Conservation (phyloP, 2,797 vertebrate species). For the Tiaroga cobitis region DNA sequence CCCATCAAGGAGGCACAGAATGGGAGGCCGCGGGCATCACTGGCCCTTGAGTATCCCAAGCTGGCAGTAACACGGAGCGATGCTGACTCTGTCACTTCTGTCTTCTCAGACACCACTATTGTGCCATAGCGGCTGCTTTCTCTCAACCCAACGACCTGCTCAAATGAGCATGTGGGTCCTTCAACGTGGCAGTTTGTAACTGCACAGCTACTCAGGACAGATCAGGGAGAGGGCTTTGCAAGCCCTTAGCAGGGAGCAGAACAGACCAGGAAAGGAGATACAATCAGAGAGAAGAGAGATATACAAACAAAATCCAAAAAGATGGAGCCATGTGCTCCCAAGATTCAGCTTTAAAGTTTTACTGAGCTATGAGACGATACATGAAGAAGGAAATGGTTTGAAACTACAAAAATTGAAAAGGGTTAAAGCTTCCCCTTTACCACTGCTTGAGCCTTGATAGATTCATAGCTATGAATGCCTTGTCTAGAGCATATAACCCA, state of each 20-base stretch:
- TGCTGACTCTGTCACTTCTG: slow-evolving; percentile 82
- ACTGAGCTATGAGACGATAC: slow-evolving; percentile 12
- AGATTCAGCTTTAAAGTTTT: slow-evolving; percentile 47
- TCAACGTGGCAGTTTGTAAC: slow-evolving; percentile 34
- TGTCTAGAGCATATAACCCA: slow-evolving; percentile 60
- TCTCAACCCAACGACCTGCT: slow-evolving; percentile 43
- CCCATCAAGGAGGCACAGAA: slow-evolving; percentile 87
- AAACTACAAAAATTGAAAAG: slow-evolving; percentile 36
- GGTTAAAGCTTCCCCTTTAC: slow-evolving; percentile 70
- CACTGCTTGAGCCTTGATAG: slow-evolving; percentile 77
- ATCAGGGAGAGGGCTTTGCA: slow-evolving; percentile 43
- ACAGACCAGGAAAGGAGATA: slow-evolving; percentile 39
- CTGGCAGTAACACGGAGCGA: slow-evolving; percentile 77
- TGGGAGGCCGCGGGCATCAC: slow-evolving; percentile 80
- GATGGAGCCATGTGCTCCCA: slow-evolving; percentile 46
- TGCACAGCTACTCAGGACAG: slow-evolving; percentile 56
- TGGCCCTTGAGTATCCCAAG: slow-evolving; percentile 73
- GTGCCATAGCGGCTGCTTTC: slow-evolving; percentile 74
- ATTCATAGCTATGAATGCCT: slow-evolving; percentile 73
- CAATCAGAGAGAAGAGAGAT: slow-evolving; percentile 31
- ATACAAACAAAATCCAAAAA: slow-evolving; percentile 20
- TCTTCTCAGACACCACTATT: slow-evolving; percentile 85
- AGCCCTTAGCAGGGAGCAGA: slow-evolving; percentile 43
- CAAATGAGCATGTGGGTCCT: slow-evolving; percentile 42
- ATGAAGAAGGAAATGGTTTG: slow-evolving; percentile 36